Evolutionary conservation across 2,113 vertebrate genomes (phyloP).

Genomic region (Phodopus roborovskii): DNA sequence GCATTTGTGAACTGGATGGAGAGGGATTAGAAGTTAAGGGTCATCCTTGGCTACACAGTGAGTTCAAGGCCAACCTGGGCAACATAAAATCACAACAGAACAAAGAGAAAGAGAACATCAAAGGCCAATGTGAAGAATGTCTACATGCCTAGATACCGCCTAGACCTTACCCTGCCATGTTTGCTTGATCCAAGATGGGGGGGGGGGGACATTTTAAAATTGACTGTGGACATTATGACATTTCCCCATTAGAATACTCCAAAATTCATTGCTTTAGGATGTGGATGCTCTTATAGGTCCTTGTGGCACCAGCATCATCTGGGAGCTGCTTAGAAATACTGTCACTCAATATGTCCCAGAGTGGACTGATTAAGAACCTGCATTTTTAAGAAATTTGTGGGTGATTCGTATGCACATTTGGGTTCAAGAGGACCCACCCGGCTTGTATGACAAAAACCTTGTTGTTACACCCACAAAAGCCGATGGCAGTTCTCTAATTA

Average conservation of each 20-base stretch:
- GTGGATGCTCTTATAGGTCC: fast-evolving
- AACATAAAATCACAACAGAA: not conserved
- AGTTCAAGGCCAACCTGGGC: not conserved
- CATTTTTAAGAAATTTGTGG: not conserved
- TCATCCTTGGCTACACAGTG: not conserved
- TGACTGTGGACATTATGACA: not conserved
- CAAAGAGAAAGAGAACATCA: not conserved
- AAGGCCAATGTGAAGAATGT: not conserved
- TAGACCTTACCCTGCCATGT: not conserved
- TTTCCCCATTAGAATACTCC: not conserved
- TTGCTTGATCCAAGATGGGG: not conserved
- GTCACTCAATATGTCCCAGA: not conserved
- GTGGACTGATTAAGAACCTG: not conserved
- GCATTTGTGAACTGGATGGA: not conserved
- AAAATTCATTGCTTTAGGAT: not conserved
- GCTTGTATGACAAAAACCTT: not conserved
- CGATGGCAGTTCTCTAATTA: not conserved
- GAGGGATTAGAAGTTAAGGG: not conserved
- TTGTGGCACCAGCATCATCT: not conserved
- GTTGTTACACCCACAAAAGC: not conserved
- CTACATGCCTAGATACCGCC: not conserved
- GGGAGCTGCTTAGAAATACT: not conserved
- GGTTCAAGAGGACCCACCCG: not conserved
- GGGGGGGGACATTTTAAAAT: not conserved
- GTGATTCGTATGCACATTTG: not conserved